phyloP scores from a whole-genome alignment of 2,113 vertebrate genomes.

The Rhodinocichla rosea region DNA sequence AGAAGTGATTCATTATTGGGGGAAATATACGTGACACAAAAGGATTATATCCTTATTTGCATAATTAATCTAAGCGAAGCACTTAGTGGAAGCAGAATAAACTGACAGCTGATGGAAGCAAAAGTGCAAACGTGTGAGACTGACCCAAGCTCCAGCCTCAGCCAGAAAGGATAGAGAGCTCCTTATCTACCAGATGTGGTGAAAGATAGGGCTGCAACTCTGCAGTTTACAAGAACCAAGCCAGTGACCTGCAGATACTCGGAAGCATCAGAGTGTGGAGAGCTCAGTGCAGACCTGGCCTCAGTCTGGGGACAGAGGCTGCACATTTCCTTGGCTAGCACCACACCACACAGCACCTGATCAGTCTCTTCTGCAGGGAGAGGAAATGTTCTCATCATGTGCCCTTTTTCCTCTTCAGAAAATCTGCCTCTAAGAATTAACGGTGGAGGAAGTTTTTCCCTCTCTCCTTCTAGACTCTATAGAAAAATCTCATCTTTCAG shows the following conservation, averaged over 20 bases:
- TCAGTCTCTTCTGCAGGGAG: neutral
- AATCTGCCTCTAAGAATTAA: neutral
- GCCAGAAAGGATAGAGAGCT: neutral
- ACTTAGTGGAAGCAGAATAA: neutral
- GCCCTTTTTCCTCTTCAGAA: neutral
- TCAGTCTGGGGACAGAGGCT: neutral
- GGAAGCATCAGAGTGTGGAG: neutral
- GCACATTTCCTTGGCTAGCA: neutral
- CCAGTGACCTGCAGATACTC: neutral
- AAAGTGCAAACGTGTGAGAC: rapidly evolving
- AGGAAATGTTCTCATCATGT: neutral
- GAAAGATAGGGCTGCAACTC: neutral
- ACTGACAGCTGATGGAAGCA: neutral
- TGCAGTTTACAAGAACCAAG: neutral
- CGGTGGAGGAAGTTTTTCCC: neutral
- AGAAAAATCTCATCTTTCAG: neutral
- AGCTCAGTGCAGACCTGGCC: neutral
- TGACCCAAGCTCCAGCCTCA: neutral
- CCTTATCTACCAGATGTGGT: neutral
- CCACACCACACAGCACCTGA: rapidly evolving
- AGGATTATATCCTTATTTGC: neutral
- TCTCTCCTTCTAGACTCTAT: neutral
- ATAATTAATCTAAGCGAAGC: neutral
- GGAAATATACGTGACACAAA: neutral
- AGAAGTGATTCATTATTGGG: neutral